These are phyloP conservation scores for Formica exsecta DNA, from an alignment of 1,140 invertebrate genomes.

Conservation along the genomic window DNA sequence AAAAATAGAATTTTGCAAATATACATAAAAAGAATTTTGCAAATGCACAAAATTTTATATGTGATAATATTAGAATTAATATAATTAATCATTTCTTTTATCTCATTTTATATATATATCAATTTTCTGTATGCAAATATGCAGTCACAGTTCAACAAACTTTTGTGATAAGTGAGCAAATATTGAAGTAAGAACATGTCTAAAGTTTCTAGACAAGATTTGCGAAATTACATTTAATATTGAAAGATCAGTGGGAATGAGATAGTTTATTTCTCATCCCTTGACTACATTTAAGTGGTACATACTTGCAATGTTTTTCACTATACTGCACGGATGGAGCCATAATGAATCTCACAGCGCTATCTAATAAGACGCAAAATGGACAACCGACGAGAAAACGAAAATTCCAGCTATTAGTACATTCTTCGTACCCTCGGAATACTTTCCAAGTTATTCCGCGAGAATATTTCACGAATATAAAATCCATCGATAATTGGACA, in stretches of 20 bases:
- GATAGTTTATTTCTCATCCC: neutral
- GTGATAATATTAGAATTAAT: slow-evolving; percentile 4
- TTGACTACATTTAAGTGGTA: neutral
- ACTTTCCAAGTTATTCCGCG: slow-evolving; percentile 37
- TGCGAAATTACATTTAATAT: neutral
- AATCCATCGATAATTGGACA: neutral
- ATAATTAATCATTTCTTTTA: slow-evolving; percentile 12
- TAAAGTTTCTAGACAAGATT: slow-evolving; percentile 26
- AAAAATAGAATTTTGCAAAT: neutral
- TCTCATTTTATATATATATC: neutral
- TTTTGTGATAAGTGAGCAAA: slow-evolving; percentile 37
- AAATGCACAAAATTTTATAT: slow-evolving; percentile 21
- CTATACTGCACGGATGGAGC: neutral
- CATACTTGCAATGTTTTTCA: neutral
- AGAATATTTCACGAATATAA: slow-evolving; percentile 20
- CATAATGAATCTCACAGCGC: neutral
- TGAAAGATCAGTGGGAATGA: neutral
- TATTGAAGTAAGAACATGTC: slow-evolving; percentile 4
- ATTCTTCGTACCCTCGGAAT: slow-evolving; percentile 18
- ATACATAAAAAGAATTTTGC: neutral
- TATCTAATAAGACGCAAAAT: slow-evolving; percentile 30
- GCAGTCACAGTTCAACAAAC: slow-evolving; percentile 1
- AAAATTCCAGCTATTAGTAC: slow-evolving; percentile 30
- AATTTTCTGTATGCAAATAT: slow-evolving; percentile 2
- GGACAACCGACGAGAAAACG: slow-evolving; percentile 18